Base-by-base conservation (phyloP, 2,797 vertebrate genomes). In the Rousettus madagascariensis region DNA sequence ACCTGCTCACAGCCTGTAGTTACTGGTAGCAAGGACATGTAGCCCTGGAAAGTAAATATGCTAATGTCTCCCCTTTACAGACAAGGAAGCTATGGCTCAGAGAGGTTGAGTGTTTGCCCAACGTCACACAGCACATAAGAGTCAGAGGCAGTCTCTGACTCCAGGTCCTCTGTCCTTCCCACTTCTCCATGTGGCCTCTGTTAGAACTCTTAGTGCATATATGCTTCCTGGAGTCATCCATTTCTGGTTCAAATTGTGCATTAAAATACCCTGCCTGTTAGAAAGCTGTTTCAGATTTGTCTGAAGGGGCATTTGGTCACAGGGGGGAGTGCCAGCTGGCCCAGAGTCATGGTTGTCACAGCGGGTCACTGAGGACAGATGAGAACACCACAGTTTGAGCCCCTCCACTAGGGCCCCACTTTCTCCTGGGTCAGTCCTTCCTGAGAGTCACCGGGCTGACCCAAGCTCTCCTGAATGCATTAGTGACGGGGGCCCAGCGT, bases 311-410 rank as follows among this genome's bases (percentile, higher is more conserved):
- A 16, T 9, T 36, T 19, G n/a, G 19, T 78, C 63, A 17, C 16
- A 22, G n/a, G 1, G 49, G 3, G 16, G 38, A 36, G 11, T 41
- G 68, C 93, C 2, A 0, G 1, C 71, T 17, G n/a, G 22, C 65
- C 13, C 51, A 26, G 61, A 17, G 61, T 55, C 30, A 4, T 5
- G 3, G 13, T 20, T 10, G n/a, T 63, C 78, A 63, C 36, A 8
- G 15, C 15, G 85, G 49, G 69, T 82, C 36, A 19, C 91, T 19
- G n/a, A 68, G 49, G 71, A 46, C 12, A 0, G n/a, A n/a, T 8
- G 4, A 38, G 65, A 65, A 2, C 17, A 2, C 16, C 9, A 3
- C 7, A 0, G 1, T 12, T 26, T 49, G 33, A 53, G 3, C 12
- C n/a, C 24, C 28, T 72, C 15, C 28, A 17, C 46, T 28, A 5